These are phyloP conservation scores for Garrulus glandarius DNA, from an alignment of 2,797 vertebrate genomes.

Conservation along the genomic window DNA sequence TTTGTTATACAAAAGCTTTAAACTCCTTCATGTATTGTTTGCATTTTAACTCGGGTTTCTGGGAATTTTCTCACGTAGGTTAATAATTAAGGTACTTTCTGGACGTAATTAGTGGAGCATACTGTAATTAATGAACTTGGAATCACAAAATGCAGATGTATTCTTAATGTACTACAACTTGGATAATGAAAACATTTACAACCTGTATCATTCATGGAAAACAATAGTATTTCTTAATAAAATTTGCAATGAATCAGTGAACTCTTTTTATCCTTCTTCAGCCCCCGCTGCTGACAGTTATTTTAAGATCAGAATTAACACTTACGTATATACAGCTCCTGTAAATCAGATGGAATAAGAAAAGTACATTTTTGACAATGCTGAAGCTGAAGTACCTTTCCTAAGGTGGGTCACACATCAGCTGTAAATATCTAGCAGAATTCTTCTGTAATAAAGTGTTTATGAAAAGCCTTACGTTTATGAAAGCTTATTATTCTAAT, in stretches of 20 bases:
- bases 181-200: slow-evolving; percentile 32
- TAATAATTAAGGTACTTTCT: slow-evolving; percentile 9
- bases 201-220: slow-evolving; percentile 24
- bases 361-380: neutral
- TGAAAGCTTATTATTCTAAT: neutral
- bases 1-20: neutral
- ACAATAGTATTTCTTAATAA: slow-evolving; percentile 37
- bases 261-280: neutral
- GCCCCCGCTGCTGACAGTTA: neutral
- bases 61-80: neutral
- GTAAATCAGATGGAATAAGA: neutral
- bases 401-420: neutral
- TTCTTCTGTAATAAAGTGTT: neutral
- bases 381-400: neutral
- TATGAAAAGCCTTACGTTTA: neutral
- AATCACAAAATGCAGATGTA: neutral
- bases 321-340: neutral
- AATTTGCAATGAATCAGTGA: slow-evolving; percentile 35
- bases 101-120: neutral
- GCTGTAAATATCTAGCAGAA: neutral
- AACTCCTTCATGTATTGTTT: slow-evolving; percentile 8
- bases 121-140: slow-evolving; percentile 9
- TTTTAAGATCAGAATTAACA: slow-evolving; percentile 33
- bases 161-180: neutral
- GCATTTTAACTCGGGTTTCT: neutral